These are phyloP conservation scores for Macrochelys suwanniensis DNA, from an alignment of 2,797 vertebrate genomes.

Conservation along the genomic window DNA sequence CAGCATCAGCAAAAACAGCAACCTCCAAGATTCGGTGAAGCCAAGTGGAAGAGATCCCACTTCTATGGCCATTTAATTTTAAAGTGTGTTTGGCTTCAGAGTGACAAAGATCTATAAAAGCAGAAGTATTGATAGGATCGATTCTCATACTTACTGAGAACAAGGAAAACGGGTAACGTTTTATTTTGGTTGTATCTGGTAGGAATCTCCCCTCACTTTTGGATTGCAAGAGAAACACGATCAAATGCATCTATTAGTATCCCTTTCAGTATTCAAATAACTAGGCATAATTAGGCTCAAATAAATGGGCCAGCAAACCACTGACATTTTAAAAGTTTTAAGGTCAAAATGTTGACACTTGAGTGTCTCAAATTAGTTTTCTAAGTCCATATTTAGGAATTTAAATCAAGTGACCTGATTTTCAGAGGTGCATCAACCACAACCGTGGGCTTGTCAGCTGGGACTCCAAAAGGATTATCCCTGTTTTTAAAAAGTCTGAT, in stretches of 20 bases:
- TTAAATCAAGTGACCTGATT: neutral
- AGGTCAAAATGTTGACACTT: neutral
- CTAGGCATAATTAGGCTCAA: neutral
- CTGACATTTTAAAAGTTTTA: accelerated
- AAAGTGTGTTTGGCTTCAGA: neutral
- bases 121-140: neutral
- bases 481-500: neutral
- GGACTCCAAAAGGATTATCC: neutral
- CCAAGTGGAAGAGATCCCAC: neutral
- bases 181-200: neutral
- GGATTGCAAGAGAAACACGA: conserved; percentile 8
- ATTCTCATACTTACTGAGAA: neutral
- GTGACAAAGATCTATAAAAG: neutral
- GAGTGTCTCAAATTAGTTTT: neutral
- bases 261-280: neutral
- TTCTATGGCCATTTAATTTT: neutral
- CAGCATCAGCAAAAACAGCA: conserved; percentile 8
- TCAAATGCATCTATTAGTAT: neutral
- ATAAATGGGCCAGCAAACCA: neutral
- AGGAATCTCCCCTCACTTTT: conserved; percentile 6
- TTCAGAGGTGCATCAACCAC: accelerated
- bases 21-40: conserved; percentile 3
- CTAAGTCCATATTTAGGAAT: accelerated
- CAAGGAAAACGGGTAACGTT: neutral
- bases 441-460: neutral